Conservation (phyloP, 2,888 invertebrate species). For the Seira musarum region DNA sequence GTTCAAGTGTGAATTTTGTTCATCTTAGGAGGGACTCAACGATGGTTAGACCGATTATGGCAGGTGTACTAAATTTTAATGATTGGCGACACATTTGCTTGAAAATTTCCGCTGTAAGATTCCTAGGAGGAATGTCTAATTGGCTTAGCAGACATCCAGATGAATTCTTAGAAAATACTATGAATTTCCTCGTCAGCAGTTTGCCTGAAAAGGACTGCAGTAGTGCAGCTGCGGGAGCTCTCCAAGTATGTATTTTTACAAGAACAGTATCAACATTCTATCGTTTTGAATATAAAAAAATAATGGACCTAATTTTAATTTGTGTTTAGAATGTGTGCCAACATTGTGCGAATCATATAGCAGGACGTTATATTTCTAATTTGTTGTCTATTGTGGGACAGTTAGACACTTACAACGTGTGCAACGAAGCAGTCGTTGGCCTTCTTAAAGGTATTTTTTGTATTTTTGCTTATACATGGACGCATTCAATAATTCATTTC, state of each 20-base stretch:
- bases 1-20: no score
- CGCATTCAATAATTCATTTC: not conserved
- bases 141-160: constrained; percentile 67
- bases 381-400: constrained; percentile 83
- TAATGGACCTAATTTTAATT: constrained; percentile 14
- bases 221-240: constrained; percentile 85
- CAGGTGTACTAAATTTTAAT: constrained; percentile 60
- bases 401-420: constrained; percentile 81
- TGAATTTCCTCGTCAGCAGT: constrained; percentile 83
- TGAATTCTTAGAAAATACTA: constrained; percentile 60
- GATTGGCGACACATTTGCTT: constrained; percentile 67
- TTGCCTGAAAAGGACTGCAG: constrained; percentile 83
- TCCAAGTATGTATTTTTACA: constrained; percentile 72
- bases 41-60: constrained; percentile 62
- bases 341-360: constrained; percentile 85
- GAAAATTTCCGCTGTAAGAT: constrained; percentile 66
- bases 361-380: constrained; percentile 79
- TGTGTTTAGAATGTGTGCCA: constrained; percentile 82
- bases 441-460: constrained; percentile 78
- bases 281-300: not conserved
- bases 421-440: constrained; percentile 83
- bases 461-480: constrained; percentile 16
- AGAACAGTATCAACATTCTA: no score
- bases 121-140: constrained; percentile 66
- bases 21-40: constrained; percentile 81